Evolutionary conservation across 2,888 invertebrate genomes (phyloP).

Genomic region (Lutraria lutraria): DNA sequence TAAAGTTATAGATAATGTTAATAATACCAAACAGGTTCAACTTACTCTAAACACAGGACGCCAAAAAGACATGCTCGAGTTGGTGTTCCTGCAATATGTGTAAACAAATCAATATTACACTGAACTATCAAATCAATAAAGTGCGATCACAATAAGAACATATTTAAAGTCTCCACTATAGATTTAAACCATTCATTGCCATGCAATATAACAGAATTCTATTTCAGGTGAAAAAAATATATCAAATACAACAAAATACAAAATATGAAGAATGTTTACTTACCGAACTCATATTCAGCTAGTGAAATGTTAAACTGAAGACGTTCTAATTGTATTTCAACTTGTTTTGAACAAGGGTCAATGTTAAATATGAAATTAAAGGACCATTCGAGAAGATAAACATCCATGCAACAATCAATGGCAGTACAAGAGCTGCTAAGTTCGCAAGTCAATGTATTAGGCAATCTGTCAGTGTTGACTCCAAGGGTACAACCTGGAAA

Average conservation of each 20-base stretch:
- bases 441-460: slow-evolving; percentile 56
- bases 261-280: background rate
- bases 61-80: slow-evolving; percentile 64
- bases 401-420: slow-evolving; percentile 72
- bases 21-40: slow-evolving; percentile 28
- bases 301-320: slow-evolving; percentile 52
- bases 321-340: slow-evolving; percentile 71
- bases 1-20: background rate
- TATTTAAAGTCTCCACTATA: background rate
- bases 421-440: slow-evolving; percentile 67
- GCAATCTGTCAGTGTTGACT: slow-evolving; percentile 3
- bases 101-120: background rate
- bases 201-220: background rate
- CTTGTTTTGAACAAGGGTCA: slow-evolving; percentile 69
- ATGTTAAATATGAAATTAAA: slow-evolving; percentile 69
- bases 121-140: background rate
- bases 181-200: background rate
- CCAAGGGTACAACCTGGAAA: slow-evolving; percentile 54
- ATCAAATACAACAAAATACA: background rate
- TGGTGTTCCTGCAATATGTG: slow-evolving; percentile 52
- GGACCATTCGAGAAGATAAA: slow-evolving; percentile 65
- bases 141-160: too few species aligned
- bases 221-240: too few species aligned
- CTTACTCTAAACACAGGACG: slow-evolving; percentile 71
- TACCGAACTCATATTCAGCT: slow-evolving; percentile 42